Evolutionary conservation across 2,797 vertebrate species (phyloP).

Genomic region (Schizopygopsis malacanthus): DNA sequence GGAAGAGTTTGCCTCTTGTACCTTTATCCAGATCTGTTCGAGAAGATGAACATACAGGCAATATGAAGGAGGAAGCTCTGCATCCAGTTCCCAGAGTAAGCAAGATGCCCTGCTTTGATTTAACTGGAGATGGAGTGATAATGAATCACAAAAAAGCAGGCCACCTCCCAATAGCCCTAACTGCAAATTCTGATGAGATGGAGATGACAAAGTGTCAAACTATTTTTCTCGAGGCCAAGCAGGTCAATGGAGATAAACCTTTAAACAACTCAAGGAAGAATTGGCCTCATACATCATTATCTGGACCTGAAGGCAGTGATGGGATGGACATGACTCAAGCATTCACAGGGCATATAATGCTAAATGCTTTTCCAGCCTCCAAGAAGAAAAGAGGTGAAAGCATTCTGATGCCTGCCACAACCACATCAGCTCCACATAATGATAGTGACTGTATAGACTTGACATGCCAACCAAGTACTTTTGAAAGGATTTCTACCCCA

Average conservation of each 20-base stretch:
- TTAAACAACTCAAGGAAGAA: slow-evolving; percentile 29
- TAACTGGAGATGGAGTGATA: background rate
- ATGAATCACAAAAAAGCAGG: slow-evolving; percentile 14
- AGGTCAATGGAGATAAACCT: slow-evolving; percentile 17
- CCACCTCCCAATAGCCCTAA: background rate
- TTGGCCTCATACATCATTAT: background rate
- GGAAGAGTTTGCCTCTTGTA: slow-evolving; percentile 24
- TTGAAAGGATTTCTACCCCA: background rate
- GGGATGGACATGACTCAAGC: slow-evolving; percentile 40
- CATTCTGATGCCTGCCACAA: background rate
- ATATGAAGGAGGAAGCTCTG: background rate
- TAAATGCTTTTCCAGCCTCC: background rate
- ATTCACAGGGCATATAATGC: background rate
- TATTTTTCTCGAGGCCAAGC: slow-evolving; percentile 67
- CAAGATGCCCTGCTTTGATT: background rate
- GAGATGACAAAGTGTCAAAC: slow-evolving; percentile 73
- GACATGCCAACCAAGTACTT: slow-evolving; percentile 17
- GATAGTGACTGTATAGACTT: slow-evolving; percentile 22
- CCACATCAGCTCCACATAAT: background rate
- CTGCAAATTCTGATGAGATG: slow-evolving; percentile 60
- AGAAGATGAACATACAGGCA: background rate
- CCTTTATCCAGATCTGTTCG: slow-evolving; percentile 9
- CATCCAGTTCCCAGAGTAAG: background rate
- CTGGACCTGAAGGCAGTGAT: background rate
- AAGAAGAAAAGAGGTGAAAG: background rate